Evolutionary conservation across 2,888 invertebrate species (phyloP).

Genomic region (Cryptocephalus primarius): DNA sequence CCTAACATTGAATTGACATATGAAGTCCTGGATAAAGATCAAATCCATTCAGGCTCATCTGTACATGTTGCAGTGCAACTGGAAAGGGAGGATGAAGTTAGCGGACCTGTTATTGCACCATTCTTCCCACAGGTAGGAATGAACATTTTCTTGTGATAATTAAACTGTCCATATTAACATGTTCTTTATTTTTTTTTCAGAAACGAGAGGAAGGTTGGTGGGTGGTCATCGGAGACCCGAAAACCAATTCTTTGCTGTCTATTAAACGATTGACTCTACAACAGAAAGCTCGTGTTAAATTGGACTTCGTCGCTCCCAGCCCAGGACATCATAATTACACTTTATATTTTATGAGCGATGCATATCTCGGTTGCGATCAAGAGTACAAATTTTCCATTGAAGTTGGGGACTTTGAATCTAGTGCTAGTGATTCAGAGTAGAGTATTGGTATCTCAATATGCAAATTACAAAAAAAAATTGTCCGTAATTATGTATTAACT

Average conservation of each 20-base stretch:
- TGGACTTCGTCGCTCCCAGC: slow-evolving; percentile 90
- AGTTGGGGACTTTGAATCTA: slow-evolving; percentile 65
- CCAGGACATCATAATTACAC: slow-evolving; percentile 85
- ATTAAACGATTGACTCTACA: slow-evolving; percentile 94
- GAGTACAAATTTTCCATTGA: slow-evolving; percentile 90
- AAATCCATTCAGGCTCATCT: slow-evolving; percentile 68
- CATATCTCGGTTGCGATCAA: slow-evolving; percentile 98
- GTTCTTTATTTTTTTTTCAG: slow-evolving; percentile 34
- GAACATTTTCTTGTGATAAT: slow-evolving; percentile 6
- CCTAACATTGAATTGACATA: slow-evolving; percentile 96
- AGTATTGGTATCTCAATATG: too few relatives aligned
- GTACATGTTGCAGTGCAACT: slow-evolving; percentile 85
- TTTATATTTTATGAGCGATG: slow-evolving; percentile 98
- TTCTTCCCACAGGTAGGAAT: slow-evolving; percentile 82
- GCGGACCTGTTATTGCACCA: slow-evolving; percentile 95
- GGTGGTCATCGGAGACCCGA: slow-evolving; percentile 97
- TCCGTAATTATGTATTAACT: too few relatives aligned
- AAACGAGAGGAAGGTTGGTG: slow-evolving; percentile 93
- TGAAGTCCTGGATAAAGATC: slow-evolving; percentile 74
- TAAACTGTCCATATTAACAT: background rate
- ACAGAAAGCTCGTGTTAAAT: slow-evolving; percentile 74
- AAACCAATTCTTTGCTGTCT: slow-evolving; percentile 85
- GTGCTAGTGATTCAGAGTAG: slow-evolving; percentile 48
- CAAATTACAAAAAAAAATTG: too few relatives aligned
- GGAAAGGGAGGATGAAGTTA: slow-evolving; percentile 94